Evolutionary conservation across 2,113 vertebrate genomes (phyloP).

Genomic region (Ailurus styani): DNA sequence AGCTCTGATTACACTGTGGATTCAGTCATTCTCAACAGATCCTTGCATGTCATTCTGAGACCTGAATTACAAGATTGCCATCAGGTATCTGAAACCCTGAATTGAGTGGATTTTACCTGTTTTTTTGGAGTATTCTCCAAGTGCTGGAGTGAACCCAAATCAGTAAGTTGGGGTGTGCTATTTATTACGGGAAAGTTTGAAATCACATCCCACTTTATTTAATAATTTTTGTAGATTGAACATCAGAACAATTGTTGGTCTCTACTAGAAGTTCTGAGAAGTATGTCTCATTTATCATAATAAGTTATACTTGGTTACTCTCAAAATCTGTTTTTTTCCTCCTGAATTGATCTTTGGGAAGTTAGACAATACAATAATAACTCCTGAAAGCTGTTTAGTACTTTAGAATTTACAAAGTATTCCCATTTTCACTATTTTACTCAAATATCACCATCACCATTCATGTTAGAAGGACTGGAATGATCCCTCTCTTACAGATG

Average conservation of each 20-base stretch:
- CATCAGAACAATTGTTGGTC: not conserved
- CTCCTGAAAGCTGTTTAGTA: not conserved
- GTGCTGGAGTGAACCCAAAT: not conserved
- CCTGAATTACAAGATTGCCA: not conserved
- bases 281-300: not conserved
- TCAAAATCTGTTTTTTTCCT: not conserved
- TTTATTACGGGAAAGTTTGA: not conserved
- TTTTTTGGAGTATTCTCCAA: not conserved
- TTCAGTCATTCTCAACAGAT: not conserved
- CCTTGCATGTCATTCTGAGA: not conserved
- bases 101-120: not conserved
- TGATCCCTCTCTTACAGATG: not conserved
- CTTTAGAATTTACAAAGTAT: not conserved
- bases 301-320: not conserved
- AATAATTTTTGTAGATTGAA: slow-evolving; percentile 12
- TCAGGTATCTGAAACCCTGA: not conserved
- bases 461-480: not conserved
- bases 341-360: not conserved
- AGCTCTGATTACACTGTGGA: not conserved
- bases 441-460: not conserved
- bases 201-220: not conserved
- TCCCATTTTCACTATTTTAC: not conserved
- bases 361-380: not conserved
- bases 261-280: not conserved
- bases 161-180: not conserved